A percentile compares a stretch with the other conserved stretches of the same genome.
These are phyloP conservation scores for Capra hircus DNA, from an alignment of 2,113 vertebrate species.

Conservation along the genomic window DNA sequence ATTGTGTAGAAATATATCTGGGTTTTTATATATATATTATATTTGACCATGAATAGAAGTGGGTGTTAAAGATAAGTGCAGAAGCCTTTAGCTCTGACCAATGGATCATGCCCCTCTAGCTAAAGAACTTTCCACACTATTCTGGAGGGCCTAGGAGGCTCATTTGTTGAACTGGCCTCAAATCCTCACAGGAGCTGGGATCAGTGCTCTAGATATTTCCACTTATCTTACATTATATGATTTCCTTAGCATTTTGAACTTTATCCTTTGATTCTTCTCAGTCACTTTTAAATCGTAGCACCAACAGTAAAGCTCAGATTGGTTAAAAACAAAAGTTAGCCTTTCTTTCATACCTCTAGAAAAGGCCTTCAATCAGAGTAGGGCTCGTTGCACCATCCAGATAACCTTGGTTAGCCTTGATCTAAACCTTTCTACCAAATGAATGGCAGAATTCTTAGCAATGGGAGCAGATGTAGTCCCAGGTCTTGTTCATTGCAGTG, in stretches of 20 bases:
- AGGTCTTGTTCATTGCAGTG: background rate
- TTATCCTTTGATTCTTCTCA: conserved; percentile 7
- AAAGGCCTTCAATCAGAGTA: background rate
- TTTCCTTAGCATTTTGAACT: conserved; percentile 8
- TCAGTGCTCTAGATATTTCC: background rate
- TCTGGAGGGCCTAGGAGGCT: background rate
- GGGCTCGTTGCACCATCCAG: background rate
- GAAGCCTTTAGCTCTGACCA: background rate
- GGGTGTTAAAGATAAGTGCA: background rate
- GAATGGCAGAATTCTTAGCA: background rate
- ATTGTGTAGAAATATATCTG: background rate
- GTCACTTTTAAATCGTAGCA: background rate
- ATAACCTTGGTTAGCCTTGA: background rate
- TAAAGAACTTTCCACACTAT: background rate
- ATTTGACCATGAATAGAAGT: background rate
- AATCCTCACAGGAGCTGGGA: background rate
- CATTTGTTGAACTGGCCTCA: background rate
- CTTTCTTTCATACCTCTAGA: background rate
- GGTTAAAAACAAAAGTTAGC: background rate
- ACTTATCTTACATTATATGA: background rate
- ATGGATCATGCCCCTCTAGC: background rate
- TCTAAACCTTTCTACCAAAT: background rate
- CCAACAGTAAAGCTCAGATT: background rate
- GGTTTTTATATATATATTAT: background rate
- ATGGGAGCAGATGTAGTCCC: background rate